Conservation (phyloP, 2,888 invertebrate genomes). For the Calephelis perditalis region DNA sequence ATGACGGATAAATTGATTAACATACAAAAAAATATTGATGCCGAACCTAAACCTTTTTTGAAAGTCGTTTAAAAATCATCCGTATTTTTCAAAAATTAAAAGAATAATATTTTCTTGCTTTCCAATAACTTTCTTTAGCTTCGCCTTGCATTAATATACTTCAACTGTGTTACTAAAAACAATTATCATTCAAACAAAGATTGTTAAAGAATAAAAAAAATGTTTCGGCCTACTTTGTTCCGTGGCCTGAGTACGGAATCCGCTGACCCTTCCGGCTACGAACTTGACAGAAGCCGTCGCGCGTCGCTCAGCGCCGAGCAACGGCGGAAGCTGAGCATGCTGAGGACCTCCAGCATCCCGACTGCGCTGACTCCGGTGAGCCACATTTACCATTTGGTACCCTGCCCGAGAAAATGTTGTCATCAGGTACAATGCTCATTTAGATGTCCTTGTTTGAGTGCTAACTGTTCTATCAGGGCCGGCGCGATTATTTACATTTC, state of each 20-base stretch:
- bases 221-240: conserved; percentile 61
- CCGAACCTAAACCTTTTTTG: no score
- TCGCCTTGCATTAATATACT: not conserved
- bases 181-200: conserved; percentile 17
- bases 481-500: not conserved
- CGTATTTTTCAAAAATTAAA: no score
- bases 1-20: no score
- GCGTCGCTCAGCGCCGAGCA: conserved; percentile 68
- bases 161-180: conserved; percentile 3
- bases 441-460: conserved; percentile 25
- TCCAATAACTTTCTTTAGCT: not conserved
- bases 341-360: conserved; percentile 59
- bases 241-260: conserved; percentile 58
- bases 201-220: conserved; percentile 32
- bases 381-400: conserved; percentile 77
- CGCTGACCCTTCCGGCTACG: conserved; percentile 55
- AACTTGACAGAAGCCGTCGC: conserved; percentile 66
- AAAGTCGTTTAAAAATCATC: no score
- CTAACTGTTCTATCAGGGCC: conserved; percentile 10
- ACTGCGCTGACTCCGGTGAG: conserved; percentile 70
- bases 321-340: conserved; percentile 60
- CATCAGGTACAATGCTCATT: conserved; percentile 54
- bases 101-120: no score
- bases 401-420: conserved; percentile 75
- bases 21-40: no score